Base-by-base conservation (phyloP, 2,797 vertebrate genomes). In the Rhabdophis nuchalis region DNA sequence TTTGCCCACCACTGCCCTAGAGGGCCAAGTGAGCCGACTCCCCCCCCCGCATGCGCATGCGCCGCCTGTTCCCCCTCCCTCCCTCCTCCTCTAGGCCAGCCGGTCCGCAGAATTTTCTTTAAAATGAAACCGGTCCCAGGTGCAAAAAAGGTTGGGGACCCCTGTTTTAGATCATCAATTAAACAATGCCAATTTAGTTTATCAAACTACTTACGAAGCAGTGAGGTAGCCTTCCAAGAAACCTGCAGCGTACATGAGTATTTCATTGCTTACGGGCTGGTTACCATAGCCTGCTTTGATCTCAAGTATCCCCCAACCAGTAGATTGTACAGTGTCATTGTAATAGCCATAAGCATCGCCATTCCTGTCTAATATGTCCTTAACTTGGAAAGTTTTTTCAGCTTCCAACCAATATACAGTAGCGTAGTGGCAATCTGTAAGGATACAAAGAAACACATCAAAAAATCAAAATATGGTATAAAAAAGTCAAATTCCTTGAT, bases 191-290 rank as follows among this genome's bases (percentile, higher is more conserved):
- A n/a, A n/a, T n/a, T n/a, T 50, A 54, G 1, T n/a, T 23, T 92
- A 92, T 46, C 87, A 18, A 91, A 41, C 53, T 97, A 98, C 98
- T 98, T 97, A 99, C 98, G 96, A 97, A 53, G 98, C 98, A 0
- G 98, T 98, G 89, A 99, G 98, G 95, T 98, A 99, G 0, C 99
- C 99, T 95, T 99, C 98, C 25, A 99, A 96, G 96, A 98, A 98
- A 54, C 99, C 99, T 0, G 98, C 98, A 85, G 98, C 96, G 95
- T 98, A 99, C 97, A 98, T 98, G 90, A 97, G 97, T 92, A 98
- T 23, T 54, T 98, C 97, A 88, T 99, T 98, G 1, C 95, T 94
- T 96, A 98, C 94, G n/a, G 90, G 32, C 4, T 97, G 97, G 0
- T 94, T 1, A 61, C 99, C 98, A 1, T 99, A 98, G 1, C 99